Percentiles rank a stretch among this genome's conserved stretches.
Conservation (phyloP, 2,888 invertebrate species). For the Cyaniris semiargus region DNA sequence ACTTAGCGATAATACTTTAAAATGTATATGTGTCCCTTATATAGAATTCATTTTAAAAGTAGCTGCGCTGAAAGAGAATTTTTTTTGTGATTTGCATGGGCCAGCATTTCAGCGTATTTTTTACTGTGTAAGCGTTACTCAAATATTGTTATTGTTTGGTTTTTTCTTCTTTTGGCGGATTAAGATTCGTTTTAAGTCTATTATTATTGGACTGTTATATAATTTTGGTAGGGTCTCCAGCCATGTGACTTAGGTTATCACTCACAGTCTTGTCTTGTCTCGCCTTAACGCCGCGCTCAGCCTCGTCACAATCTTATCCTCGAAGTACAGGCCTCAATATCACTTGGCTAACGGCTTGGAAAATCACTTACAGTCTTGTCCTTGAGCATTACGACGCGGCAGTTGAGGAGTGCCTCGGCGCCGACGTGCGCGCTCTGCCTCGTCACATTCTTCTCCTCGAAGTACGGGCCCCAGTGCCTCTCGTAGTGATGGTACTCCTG, state of each 20-base stretch:
- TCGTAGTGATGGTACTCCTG: conserved; percentile 84
- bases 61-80: too few relatives aligned
- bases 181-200: too few relatives aligned
- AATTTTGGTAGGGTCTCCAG: too few relatives aligned
- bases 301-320: conserved; percentile 54
- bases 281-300: conserved; percentile 83
- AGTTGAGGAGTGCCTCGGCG: conserved; percentile 83
- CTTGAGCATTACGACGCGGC: conserved; percentile 85
- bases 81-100: too few relatives aligned
- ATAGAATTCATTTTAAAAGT: too few relatives aligned
- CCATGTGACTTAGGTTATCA: neutral
- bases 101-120: too few relatives aligned
- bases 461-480: conserved; percentile 87
- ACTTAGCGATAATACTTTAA: too few relatives aligned
- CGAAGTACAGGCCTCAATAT: neutral
- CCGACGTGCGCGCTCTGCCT: conserved; percentile 83
- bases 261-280: conserved; percentile 85
- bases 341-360: neutral
- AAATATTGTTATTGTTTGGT: too few relatives aligned
- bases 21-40: too few relatives aligned
- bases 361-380: conserved; percentile 81
- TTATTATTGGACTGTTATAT: too few relatives aligned
- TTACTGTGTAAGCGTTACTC: too few relatives aligned
- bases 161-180: too few relatives aligned
- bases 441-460: conserved; percentile 81